Evolutionary conservation across 2,888 invertebrate species (phyloP), one percentile per base, ranked within the genome.

Genomic region (Drosophila helvetica): DNA sequence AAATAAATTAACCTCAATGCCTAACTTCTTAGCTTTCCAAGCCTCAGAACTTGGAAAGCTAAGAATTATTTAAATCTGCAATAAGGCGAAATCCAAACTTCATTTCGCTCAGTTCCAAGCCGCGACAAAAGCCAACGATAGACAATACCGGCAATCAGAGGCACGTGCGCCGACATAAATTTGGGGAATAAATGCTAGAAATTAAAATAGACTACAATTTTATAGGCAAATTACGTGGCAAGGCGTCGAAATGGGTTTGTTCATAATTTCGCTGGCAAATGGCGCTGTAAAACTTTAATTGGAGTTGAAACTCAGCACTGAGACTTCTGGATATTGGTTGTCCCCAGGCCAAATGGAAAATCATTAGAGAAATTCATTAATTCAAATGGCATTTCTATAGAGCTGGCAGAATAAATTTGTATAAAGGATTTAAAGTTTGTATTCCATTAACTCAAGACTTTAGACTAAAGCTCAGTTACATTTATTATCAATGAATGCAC

Each of bases 141-240:
- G 72, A 75, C 72, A 77, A 78, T 67, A 72, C 61, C 65, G 48
- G n/a, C n/a, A n/a, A n/a, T n/a, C n/a, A n/a, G n/a, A n/a, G n/a
- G n/a, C n/a, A n/a, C n/a, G n/a, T n/a, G n/a, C n/a, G n/a, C n/a
- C n/a, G n/a, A n/a, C n/a, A n/a, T n/a, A n/a, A n/a, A n/a, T n/a
- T n/a, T n/a, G n/a, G 15, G 33, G n/a, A 75, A 63, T 64, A 68
- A 75, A 68, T 72, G 68, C 55, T 47, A 4, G 42, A 59, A 75
- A 68, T 64, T 75, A 57, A n/a, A n/a, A n/a, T n/a, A 76, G 74
- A 54, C 65, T 64, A 64, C 61, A 72, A 67, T 64, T 77, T 77
- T 75, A 78, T 78, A 53, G 75, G 38, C 47, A 70, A 78, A 78
- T 63, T 75, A 75, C 78, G 78, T 78, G 77, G 66, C 67, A 22